phyloP scores from a whole-genome alignment of 2,888 invertebrate genomes.

The Eupelmus urozonus region DNA sequence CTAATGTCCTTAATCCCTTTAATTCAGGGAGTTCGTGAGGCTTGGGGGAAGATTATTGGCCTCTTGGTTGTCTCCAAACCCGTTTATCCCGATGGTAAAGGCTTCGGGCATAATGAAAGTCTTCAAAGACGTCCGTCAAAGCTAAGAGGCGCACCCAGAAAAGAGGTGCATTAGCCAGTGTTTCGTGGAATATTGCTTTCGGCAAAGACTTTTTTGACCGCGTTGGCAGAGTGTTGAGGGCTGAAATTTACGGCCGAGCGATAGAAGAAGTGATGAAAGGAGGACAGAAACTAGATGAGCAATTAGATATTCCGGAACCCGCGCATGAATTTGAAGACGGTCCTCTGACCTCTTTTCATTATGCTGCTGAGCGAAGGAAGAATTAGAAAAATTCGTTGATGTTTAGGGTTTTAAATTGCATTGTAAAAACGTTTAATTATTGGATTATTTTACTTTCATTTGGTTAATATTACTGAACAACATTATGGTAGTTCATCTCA shows the following conservation, averaged over 20 bases:
- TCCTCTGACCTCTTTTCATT: no score
- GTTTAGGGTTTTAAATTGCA: no score
- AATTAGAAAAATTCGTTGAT: no score
- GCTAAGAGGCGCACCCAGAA: neutral
- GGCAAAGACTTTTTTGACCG: neutral
- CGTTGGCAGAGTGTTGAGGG: neutral
- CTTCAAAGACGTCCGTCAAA: neutral
- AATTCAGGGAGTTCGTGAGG: slow-evolving; percentile 11
- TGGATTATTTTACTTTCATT: no score
- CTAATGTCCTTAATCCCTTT: slow-evolving; percentile 32
- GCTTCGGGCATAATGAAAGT: slow-evolving; percentile 15
- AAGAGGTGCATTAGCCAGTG: neutral
- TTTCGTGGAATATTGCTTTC: neutral
- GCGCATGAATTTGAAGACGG: neutral
- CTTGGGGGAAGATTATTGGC: neutral
- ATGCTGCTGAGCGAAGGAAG: no score
- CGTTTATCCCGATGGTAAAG: slow-evolving; percentile 1
- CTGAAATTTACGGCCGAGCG: neutral
- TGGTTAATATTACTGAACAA: no score
- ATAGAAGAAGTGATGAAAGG: neutral
- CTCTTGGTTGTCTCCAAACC: slow-evolving; percentile 6
- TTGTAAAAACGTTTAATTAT: no score
- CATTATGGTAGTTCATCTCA: no score
- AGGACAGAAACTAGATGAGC: neutral
- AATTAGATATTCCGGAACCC: neutral